These are phyloP conservation scores for Grus americana DNA, from an alignment of 2,113 vertebrate species.

Conservation along the genomic window DNA sequence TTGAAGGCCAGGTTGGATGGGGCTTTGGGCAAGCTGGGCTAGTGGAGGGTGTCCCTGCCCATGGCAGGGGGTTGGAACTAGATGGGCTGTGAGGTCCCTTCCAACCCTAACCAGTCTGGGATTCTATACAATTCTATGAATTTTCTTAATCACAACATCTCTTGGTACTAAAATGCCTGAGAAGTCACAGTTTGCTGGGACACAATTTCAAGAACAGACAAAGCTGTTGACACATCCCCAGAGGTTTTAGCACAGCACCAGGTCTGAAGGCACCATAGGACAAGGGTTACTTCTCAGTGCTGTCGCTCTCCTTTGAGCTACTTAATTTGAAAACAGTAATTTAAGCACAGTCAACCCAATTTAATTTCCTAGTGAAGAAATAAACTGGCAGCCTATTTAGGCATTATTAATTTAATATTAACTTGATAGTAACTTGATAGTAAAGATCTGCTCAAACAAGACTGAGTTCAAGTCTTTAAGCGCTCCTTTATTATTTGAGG, in stretches of 20 bases:
- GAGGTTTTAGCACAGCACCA: not conserved
- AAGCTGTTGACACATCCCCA: not conserved
- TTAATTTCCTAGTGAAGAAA: constrained; percentile 5
- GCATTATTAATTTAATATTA: not conserved
- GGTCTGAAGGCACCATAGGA: not conserved
- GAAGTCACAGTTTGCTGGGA: not conserved
- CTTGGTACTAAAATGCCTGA: not conserved
- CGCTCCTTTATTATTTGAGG: not conserved
- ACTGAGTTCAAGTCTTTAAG: not conserved
- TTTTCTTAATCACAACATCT: not conserved
- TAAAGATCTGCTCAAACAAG: not conserved
- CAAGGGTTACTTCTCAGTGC: not conserved
- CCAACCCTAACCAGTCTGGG: too few relatives aligned
- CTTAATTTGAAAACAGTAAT: not conserved
- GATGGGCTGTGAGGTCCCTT: too few relatives aligned
- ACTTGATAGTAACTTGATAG: not conserved
- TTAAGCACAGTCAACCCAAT: not conserved
- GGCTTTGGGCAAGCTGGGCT: too few relatives aligned
- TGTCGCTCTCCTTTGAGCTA: not conserved
- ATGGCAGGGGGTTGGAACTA: too few relatives aligned
- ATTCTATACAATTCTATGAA: too few relatives aligned
- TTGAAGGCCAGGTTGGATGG: too few relatives aligned
- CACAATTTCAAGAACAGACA: not conserved
- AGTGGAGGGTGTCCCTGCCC: too few relatives aligned
- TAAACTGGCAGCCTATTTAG: not conserved